Evolutionary conservation across 2,113 vertebrate species (phyloP).

Genomic region (Bos javanicus): DNA sequence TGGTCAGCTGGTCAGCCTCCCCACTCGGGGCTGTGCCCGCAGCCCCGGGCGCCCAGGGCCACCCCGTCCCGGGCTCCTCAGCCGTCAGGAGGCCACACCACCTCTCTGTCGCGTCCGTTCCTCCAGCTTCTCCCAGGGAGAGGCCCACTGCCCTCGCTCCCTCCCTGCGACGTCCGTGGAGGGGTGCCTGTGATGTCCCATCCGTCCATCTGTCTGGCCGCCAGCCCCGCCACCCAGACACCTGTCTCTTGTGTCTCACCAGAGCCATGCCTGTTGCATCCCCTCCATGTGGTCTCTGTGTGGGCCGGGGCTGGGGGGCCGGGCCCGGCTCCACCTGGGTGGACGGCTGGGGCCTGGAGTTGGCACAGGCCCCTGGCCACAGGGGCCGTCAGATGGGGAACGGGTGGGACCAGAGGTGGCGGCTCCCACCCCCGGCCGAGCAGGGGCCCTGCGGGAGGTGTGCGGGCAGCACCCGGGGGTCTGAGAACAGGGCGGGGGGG

Average conservation of each 20-base stretch:
- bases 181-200: slow-evolving; percentile 73
- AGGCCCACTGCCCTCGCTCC: slow-evolving; percentile 67
- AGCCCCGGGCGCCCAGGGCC: background rate
- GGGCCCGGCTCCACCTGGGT: slow-evolving; percentile 61
- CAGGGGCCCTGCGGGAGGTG: background rate
- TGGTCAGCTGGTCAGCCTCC: slow-evolving; percentile 81
- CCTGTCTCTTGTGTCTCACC: slow-evolving; percentile 82
- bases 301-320: slow-evolving; percentile 79
- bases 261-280: slow-evolving; percentile 83
- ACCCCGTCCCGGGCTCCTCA: slow-evolving; percentile 71
- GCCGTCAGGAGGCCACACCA: slow-evolving; percentile 72
- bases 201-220: slow-evolving; percentile 81
- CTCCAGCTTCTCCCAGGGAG: slow-evolving; percentile 69
- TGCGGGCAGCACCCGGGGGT: background rate
- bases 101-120: slow-evolving; percentile 64
- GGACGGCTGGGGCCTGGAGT: slow-evolving; percentile 58
- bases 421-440: background rate
- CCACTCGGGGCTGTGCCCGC: background rate
- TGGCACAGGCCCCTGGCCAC: background rate
- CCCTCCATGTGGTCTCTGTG: slow-evolving; percentile 86
- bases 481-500: background rate
- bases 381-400: slow-evolving; percentile 15
- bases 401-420: background rate
- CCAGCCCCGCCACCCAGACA: slow-evolving; percentile 67
- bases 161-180: slow-evolving; percentile 68